phyloP scores from a whole-genome alignment of 2,797 vertebrate genomes.

The Centropyge bicolor region DNA sequence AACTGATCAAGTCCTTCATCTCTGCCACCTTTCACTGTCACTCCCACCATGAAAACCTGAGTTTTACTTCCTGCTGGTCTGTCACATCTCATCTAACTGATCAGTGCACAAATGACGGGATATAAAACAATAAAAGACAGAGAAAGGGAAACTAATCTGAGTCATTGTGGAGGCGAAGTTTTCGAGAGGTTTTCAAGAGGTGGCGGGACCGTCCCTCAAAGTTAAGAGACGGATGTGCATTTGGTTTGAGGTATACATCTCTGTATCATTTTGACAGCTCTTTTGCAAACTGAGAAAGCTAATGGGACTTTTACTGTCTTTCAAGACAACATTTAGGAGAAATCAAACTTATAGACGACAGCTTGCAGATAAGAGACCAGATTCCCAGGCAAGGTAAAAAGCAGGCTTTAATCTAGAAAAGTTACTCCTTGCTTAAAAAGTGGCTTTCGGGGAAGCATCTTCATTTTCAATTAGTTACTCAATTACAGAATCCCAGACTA shows the following conservation, averaged over 20 bases:
- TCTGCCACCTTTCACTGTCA: slow-evolving; percentile 10
- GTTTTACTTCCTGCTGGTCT: slow-evolving; percentile 38
- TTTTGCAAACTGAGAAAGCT: slow-evolving; percentile 23
- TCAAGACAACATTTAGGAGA: slow-evolving; percentile 50
- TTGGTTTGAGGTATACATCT: slow-evolving; percentile 46
- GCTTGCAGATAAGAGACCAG: slow-evolving; percentile 1
- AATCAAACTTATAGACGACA: slow-evolving; percentile 28
- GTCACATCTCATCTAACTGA: slow-evolving; percentile 45
- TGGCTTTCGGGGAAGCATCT: slow-evolving; percentile 12
- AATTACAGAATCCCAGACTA: not conserved
- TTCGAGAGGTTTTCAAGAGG: slow-evolving; percentile 29
- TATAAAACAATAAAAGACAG: slow-evolving; percentile 29
- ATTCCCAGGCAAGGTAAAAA: slow-evolving; percentile 5
- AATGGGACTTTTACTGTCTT: slow-evolving; percentile 56
- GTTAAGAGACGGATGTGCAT: slow-evolving; percentile 52
- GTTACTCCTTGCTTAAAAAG: not conserved
- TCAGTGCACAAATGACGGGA: slow-evolving; percentile 34
- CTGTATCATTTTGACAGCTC: slow-evolving; percentile 49
- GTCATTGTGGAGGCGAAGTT: slow-evolving; percentile 51
- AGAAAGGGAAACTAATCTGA: slow-evolving; percentile 41
- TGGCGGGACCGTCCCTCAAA: slow-evolving; percentile 70
- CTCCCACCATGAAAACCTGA: slow-evolving; percentile 15
- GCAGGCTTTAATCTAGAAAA: slow-evolving; percentile 9
- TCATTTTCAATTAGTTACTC: slow-evolving; percentile 12
- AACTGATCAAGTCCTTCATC: slow-evolving; percentile 15